A percentile compares a stretch with the other conserved stretches of the same genome.
phyloP scores from a whole-genome alignment of 2,888 invertebrate species.

The Ypsolopha sequella region DNA sequence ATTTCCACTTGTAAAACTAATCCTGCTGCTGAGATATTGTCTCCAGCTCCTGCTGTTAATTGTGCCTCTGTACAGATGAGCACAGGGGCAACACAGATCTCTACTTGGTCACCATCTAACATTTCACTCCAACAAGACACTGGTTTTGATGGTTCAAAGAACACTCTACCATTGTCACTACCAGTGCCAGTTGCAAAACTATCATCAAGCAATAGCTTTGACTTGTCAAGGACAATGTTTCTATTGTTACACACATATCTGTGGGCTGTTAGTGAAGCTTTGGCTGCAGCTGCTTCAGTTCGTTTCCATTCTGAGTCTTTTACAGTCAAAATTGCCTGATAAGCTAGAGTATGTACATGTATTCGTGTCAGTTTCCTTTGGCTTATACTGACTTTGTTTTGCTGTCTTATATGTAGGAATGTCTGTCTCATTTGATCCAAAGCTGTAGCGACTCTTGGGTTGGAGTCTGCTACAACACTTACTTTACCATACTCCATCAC shows the following conservation, averaged over 20 bases:
- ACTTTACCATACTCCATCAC: conserved; percentile 78
- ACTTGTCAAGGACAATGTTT: conserved; percentile 58
- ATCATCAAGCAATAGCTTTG: conserved; percentile 80
- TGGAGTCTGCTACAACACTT: conserved; percentile 80
- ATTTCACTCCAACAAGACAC: conserved; percentile 87
- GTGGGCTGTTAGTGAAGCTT: conserved; percentile 85
- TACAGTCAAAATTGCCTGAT: conserved; percentile 83
- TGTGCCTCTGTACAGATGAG: conserved; percentile 85
- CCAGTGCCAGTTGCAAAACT: conserved; percentile 82
- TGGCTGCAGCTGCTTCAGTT: conserved; percentile 83
- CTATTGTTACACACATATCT: conserved; percentile 83
- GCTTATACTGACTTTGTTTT: conserved; percentile 43
- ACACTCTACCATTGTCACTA: conserved; percentile 67
- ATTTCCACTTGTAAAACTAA: conserved; percentile 76
- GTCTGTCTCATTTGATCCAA: conserved; percentile 85
- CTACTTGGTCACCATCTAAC: conserved; percentile 57
- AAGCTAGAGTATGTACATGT: conserved; percentile 90
- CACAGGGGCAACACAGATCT: conserved; percentile 87
- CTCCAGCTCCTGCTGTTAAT: conserved; percentile 89
- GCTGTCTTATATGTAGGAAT: conserved; percentile 64
- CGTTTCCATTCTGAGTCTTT: conserved; percentile 81
- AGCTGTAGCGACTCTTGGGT: conserved; percentile 83
- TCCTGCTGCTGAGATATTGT: conserved; percentile 92
- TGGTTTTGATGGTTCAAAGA: conserved; percentile 77
- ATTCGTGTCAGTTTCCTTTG: conserved; percentile 77